Base-by-base conservation (phyloP, 2,113 vertebrate species). In the Megalops atlanticus region DNA sequence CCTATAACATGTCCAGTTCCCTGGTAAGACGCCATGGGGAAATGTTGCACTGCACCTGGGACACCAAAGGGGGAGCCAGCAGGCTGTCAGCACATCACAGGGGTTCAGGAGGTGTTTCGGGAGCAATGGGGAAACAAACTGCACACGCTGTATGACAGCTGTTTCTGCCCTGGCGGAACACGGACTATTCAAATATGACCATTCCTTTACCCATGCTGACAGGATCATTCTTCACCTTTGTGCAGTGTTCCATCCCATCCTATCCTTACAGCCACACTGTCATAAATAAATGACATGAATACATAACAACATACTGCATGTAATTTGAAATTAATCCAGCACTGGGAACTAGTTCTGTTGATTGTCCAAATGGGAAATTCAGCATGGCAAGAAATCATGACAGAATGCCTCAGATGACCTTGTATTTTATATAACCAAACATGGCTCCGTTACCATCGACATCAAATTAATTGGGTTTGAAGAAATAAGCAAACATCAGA, bases 31-130 rank as follows among this genome's bases (percentile, higher is more conserved):
- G 27, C 24, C 35, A 68, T 11, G 33, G 31, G 38, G 58, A 68
- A 78, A 68, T 33, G 49, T 41, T 11, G 64, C 16, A 43, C 7
- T 18, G 27, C 40, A 36, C 38, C 1, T 39, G 40, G 71, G 49
- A 33, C 40, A 18, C 40, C 39, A 73, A 40, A 38, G 24, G 31
- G 76, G 35, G 49, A 33, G 33, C 21, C 21, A 38, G 18, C 27
- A 24, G n/a, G 64, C 43, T 72, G 43, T 79, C 27, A 79, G 43
- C 40, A 31, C 14, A 40, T 79, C 68, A 68, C 47, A 71, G 39
- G 41, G 78, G 27, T 71, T 79, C 16, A 40, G 40, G 68, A 45
- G 78, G 70, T 40, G 35, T 6, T 38, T 21, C 31, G 14, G 24
- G 11, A 35, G 68, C 14, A 24, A 70, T 8, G 14, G 12, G 11